phyloP scores from a whole-genome alignment of 2,888 invertebrate species.

The Hyppa rectilinea region DNA sequence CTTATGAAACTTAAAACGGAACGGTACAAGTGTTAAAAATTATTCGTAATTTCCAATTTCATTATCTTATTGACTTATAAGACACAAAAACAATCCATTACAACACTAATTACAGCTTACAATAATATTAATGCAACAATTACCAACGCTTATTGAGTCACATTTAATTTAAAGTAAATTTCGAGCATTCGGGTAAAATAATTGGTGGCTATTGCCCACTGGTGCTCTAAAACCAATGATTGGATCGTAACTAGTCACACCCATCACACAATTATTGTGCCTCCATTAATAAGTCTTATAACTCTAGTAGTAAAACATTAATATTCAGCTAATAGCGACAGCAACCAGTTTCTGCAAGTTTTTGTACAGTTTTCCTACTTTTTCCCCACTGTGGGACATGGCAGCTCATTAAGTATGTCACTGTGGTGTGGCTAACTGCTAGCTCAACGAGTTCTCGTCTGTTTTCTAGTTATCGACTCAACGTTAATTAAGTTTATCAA shows the following conservation, averaged over 20 bases:
- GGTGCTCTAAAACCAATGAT: conserved; percentile 20
- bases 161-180: not conserved
- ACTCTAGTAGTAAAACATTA: conserved; percentile 53
- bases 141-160: not conserved
- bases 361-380: conserved; percentile 66
- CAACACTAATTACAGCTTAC: not conserved
- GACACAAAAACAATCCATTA: not conserved
- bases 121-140: conserved; percentile 20
- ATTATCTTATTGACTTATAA: conserved; percentile 5
- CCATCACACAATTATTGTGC: conserved; percentile 31
- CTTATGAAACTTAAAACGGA: conserved; percentile 40
- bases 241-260: conserved; percentile 38
- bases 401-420: conserved; percentile 53
- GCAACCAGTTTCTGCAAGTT: conserved; percentile 65
- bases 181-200: not conserved
- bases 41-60: not conserved
- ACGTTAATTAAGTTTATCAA: conserved; percentile 53
- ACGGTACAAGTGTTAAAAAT: conserved; percentile 24
- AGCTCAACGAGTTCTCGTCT: conserved; percentile 48
- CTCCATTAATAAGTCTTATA: conserved; percentile 56
- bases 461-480: conserved; percentile 54
- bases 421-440: conserved; percentile 39
- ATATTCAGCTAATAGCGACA: conserved; percentile 53
- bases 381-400: conserved; percentile 54
- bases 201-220: conserved; percentile 5